Evolutionary conservation across 2,888 invertebrate species (phyloP).

Genomic region (Aromia moschata): DNA sequence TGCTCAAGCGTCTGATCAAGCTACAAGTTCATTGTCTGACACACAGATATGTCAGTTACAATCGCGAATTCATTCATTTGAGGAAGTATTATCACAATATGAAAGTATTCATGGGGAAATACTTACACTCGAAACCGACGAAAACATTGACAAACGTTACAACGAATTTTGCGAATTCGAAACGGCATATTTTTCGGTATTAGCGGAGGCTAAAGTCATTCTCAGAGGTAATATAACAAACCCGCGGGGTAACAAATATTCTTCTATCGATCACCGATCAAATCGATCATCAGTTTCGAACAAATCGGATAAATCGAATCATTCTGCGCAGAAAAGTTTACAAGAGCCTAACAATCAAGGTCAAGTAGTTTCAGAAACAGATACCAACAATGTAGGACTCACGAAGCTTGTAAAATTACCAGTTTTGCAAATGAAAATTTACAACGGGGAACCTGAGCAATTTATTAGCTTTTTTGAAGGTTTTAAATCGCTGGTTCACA

Average conservation of each 20-base stretch:
- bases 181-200: conserved; percentile 1
- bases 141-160: conserved; percentile 3
- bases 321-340: neutral
- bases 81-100: neutral
- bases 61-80: neutral
- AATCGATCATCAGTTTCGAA: neutral
- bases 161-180: conserved; percentile 3
- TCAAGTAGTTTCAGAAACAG: too few species aligned
- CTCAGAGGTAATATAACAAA: neutral
- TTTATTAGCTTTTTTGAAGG: conserved; percentile 7
- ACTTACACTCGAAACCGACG: neutral
- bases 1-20: neutral
- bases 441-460: neutral
- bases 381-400: too few species aligned
- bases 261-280: neutral
- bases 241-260: neutral
- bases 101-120: neutral
- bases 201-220: neutral
- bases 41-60: neutral
- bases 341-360: too few species aligned
- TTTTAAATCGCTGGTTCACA: conserved; percentile 8
- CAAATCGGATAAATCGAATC: neutral
- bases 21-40: neutral
- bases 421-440: conserved; percentile 7
- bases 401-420: conserved; percentile 2